These are phyloP conservation scores for Bubo scandiacus DNA, from an alignment of 2,113 vertebrate genomes.

Conservation along the genomic window DNA sequence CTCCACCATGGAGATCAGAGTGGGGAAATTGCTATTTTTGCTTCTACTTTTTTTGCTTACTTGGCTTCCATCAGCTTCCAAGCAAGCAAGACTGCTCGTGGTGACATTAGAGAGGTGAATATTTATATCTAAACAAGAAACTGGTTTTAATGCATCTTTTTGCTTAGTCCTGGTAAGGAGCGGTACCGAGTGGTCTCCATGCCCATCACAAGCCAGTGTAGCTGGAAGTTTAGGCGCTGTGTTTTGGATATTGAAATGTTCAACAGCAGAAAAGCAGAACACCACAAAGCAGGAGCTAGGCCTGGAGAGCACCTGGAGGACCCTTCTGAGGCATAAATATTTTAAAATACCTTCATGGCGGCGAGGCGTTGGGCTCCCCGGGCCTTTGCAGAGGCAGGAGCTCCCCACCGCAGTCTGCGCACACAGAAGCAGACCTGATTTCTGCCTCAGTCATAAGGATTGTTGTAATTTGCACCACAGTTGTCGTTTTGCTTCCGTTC, in stretches of 20 bases:
- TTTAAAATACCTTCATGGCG: accelerated
- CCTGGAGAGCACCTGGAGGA: background rate
- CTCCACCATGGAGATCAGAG: background rate
- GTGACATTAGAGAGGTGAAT: background rate
- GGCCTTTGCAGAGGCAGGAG: background rate
- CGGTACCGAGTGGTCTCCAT: accelerated
- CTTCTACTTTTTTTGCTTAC: background rate
- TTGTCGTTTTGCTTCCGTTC: background rate
- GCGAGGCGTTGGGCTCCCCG: background rate
- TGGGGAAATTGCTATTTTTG: background rate
- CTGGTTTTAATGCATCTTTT: background rate
- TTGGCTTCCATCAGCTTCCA: background rate
- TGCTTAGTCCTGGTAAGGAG: background rate
- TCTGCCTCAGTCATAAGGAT: background rate
- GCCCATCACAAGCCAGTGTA: background rate
- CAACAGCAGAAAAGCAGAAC: background rate
- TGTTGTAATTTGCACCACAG: background rate
- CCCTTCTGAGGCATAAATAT: background rate
- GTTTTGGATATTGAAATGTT: background rate
- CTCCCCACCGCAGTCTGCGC: background rate
- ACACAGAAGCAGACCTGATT: background rate
- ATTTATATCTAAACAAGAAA: background rate
- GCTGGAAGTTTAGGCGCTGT: background rate
- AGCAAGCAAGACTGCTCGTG: background rate
- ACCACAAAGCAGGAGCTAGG: background rate